Evolutionary conservation across 2,113 vertebrate genomes (phyloP), one percentile per base, ranked within the genome.

Genomic region (Collichthys lucidus): DNA sequence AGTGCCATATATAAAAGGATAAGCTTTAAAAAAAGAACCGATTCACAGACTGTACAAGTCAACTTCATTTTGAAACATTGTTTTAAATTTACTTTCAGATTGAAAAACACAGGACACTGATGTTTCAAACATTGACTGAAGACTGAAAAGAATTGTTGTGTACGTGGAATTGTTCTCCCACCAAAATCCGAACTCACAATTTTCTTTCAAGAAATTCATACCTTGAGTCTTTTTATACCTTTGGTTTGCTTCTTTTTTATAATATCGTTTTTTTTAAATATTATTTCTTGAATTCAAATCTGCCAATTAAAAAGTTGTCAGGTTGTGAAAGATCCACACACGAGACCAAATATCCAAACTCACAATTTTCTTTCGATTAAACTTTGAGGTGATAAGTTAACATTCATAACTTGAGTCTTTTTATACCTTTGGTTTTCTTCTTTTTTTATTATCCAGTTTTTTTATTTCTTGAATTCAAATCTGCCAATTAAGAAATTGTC

Each of bases 381-480:
- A 75, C 40, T 70, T 14, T 49, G 55, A 79, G 31, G 50, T 24
- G 4, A 50, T 29, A 14, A 24, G 17, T 63, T 42, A 63, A 65
- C 56, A 73, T 79, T 81, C 61, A 70, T 26, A 49, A 22, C 35
- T n/a, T 65, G 2, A 31, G 11, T 61, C 5, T n/a, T 26, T 35
- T 35, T 4, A 24, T 5, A 17, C 12, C 24, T 56, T 74, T 56
- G 67, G 4, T 22, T 67, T 63, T 7, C 35, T 40, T 40, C 35
- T 40, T 2, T 59, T 52, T 67, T 35, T 12, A 19, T 12, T 4
- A 22, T 20, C 5, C 7, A 12, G 16, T 57, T 19, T 40, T 19
- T 35, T 31, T 2, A 19, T 50, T 20, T 75, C 12, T 35, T 55
- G 8, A 65, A 59, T 49, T 50, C n/a, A 46, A 35, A 61, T 57